Conservation (phyloP, 2,888 invertebrate species). For the Nemapogon koenigi region DNA sequence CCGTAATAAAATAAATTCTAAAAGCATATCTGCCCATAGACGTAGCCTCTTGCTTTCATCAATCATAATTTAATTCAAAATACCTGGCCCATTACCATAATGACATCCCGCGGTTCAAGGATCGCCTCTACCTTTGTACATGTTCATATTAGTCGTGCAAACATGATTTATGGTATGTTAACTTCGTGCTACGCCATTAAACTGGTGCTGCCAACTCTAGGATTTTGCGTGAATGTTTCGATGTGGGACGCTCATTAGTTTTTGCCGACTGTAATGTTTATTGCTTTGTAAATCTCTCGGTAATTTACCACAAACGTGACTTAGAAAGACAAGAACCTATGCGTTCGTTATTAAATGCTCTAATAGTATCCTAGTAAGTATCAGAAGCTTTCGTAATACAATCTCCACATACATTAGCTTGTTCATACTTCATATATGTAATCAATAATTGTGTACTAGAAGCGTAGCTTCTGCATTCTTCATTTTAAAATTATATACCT, state of each 20-base stretch:
- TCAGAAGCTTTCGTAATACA: too few species aligned
- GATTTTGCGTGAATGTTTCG: background rate
- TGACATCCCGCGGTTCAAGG: conserved; percentile 19
- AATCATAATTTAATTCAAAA: conserved; percentile 24
- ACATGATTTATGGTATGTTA: conserved; percentile 21
- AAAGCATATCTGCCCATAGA: too few species aligned
- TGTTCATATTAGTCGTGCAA: conserved; percentile 22
- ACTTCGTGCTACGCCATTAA: background rate
- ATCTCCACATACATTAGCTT: too few species aligned
- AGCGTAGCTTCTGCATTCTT: too few species aligned
- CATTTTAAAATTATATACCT: too few species aligned
- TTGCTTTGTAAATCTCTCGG: conserved; percentile 17
- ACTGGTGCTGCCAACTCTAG: background rate
- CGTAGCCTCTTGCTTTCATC: conserved; percentile 24
- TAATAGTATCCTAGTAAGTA: too few species aligned
- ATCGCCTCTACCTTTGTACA: conserved; percentile 9
- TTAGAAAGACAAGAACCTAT: conserved; percentile 12
- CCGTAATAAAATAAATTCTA: too few species aligned
- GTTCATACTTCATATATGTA: too few species aligned
- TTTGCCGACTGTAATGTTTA: conserved; percentile 11
- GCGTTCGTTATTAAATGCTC: conserved; percentile 13
- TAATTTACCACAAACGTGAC: conserved; percentile 3
- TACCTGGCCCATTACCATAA: conserved; percentile 25
- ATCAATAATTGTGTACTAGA: too few species aligned
- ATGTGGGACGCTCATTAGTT: conserved; percentile 16